A percentile compares a stretch with the other conserved stretches of the same genome.
Evolutionary conservation across 2,888 invertebrate genomes (phyloP).

Genomic region (Pheosia gnoma): DNA sequence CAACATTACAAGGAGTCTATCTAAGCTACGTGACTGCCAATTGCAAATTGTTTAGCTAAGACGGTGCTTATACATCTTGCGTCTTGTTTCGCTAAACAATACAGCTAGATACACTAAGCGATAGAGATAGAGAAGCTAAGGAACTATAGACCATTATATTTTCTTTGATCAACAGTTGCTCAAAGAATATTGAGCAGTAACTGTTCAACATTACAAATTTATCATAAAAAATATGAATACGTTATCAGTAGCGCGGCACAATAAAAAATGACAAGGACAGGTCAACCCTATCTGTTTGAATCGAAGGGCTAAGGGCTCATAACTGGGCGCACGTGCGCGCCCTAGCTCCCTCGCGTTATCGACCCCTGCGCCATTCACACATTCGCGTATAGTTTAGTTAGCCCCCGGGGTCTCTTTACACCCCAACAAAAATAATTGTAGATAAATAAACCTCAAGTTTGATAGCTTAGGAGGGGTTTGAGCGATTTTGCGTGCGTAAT

Average conservation of each 20-base stretch:
- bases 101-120: too few relatives aligned
- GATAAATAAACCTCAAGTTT: conserved; percentile 74
- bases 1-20: too few relatives aligned
- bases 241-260: conserved; percentile 44
- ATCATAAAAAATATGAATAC: conserved; percentile 33
- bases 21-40: too few relatives aligned
- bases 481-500: conserved; percentile 43
- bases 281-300: conserved; percentile 67
- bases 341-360: conserved; percentile 41
- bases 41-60: too few relatives aligned
- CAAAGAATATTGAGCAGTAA: neutral
- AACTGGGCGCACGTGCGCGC: conserved; percentile 74
- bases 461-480: conserved; percentile 37
- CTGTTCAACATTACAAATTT: conserved; percentile 10
- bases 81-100: too few relatives aligned
- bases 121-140: too few relatives aligned
- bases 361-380: conserved; percentile 64
- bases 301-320: conserved; percentile 58
- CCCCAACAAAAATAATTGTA: conserved; percentile 67
- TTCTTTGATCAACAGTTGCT: neutral
- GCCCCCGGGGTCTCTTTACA: conserved; percentile 49
- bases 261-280: conserved; percentile 59
- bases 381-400: conserved; percentile 65
- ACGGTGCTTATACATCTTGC: too few relatives aligned
- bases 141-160: neutral